phyloP scores from a whole-genome alignment of 2,113 vertebrate genomes.

The Tupaia tana region DNA sequence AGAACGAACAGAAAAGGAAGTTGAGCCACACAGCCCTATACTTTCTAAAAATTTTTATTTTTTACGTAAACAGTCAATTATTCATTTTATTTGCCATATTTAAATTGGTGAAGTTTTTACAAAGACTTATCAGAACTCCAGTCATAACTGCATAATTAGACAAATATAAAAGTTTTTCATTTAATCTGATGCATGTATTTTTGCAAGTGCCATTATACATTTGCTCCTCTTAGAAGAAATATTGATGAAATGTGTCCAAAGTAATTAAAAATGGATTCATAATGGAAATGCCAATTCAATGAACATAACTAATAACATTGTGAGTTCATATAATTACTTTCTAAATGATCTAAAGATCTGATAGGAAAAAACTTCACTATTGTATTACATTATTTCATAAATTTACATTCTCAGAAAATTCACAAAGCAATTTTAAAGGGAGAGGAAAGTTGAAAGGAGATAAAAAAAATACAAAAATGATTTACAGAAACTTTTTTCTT shows the following conservation, averaged over 20 bases:
- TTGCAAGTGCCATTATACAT: slow-evolving; percentile 33
- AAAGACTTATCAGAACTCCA: neutral
- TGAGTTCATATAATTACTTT: slow-evolving; percentile 81
- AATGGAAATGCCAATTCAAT: slow-evolving; percentile 81
- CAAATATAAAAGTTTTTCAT: slow-evolving; percentile 26
- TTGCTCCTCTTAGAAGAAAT: slow-evolving; percentile 66
- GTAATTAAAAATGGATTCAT: slow-evolving; percentile 81
- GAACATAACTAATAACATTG: slow-evolving; percentile 79
- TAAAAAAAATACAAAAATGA: slow-evolving; percentile 29
- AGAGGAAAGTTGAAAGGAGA: neutral
- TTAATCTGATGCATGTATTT: neutral
- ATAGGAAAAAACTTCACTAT: slow-evolving; percentile 53
- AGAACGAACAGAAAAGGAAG: slow-evolving; percentile 12
- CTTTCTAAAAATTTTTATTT: neutral
- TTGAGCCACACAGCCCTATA: neutral
- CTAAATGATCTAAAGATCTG: slow-evolving; percentile 78
- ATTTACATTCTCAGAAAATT: slow-evolving; percentile 58
- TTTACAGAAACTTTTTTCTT: slow-evolving; percentile 27
- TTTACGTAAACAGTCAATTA: neutral
- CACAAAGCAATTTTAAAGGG: slow-evolving; percentile 40
- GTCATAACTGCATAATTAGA: neutral
- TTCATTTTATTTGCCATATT: neutral
- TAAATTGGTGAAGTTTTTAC: neutral
- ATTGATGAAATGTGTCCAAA: slow-evolving; percentile 72
- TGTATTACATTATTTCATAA: slow-evolving; percentile 40